Base-by-base conservation (phyloP, 92 coral and sea anemone species). In the Actinostola sp. region DNA sequence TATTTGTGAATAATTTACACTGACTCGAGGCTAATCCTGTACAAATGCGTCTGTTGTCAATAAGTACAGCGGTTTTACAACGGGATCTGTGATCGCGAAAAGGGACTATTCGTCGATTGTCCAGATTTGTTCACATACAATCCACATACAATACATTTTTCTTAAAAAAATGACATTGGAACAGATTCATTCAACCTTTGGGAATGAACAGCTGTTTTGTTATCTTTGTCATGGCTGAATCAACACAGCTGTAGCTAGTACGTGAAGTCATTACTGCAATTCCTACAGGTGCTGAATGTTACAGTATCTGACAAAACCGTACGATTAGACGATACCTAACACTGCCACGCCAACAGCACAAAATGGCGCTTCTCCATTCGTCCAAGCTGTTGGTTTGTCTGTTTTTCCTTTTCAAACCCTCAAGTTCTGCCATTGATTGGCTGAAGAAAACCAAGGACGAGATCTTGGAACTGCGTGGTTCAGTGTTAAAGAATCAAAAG, bases 401-500 rank as follows among this genome's bases (percentile, higher is more conserved):
- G 33, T 1, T 51, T 68, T 29, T 68, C n/a, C n/a, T n/a, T n/a
- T n/a, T n/a, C n/a, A n/a, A n/a, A 20, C 60, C 25, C 12, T 44
- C 30, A 2, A 2, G 7, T 4, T 34, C 31, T 0, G 29, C 66
- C 19, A 14, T 72, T 21, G 80, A 78, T 50, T 84, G 84, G 84
- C 84, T 84, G 21, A 3, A 53, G 13, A 30, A 60, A 33, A 44
- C 84, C 2, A 77, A 75, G 53, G 29, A 35, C 0, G 67, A 80
- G 21, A 58, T 89, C 0, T 24, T 50, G 41, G 27, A 66, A 31
- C 88, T 89, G 44, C 79, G 93, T 27, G 79, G 80, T 10, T 36
- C 73, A 3, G 63, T 74, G n/a, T 79, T 53, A 10, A 49, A 71
- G 19, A 53, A 83, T 16, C 65, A 70, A 38, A 86, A 86, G 61